Base-by-base conservation (phyloP, 2,113 vertebrate genomes). In the Carettochelys insculpta region DNA sequence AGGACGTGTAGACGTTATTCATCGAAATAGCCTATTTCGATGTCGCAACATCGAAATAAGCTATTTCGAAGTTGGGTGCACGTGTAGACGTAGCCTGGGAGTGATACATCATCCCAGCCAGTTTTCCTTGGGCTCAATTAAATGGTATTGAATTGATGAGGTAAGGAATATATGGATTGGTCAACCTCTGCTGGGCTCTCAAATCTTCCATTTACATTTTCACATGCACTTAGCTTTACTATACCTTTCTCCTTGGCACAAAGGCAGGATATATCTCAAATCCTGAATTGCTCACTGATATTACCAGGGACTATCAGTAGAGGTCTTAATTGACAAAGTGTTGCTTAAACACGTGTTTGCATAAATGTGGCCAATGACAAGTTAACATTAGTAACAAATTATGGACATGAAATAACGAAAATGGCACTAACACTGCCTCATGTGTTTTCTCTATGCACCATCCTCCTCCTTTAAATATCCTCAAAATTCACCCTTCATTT, bases 401-500 rank as follows among this genome's bases (percentile, higher is more conserved):
- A 65, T 78, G 76, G 92, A 56, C 31, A 0, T 89, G 88, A 88
- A 73, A 29, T 90, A 47, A 87, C 94, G 81, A 58, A 89, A 89
- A 77, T 84, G 79, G 73, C 95, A 93, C 80, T 97, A 0, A 87
- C 17, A 48, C 41, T 83, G 81, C 83, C 89, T 86, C 71, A 58
- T 16, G 1, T 96, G 65, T 94, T 93, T 92, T 89, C 95, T 92
- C 87, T 95, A 82, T 92, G 65, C 75, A 34, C 54, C 34, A 0
- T 94, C 77, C 54, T 73, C 73, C 54, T 94, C 83, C 77, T 94
- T 95, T 75, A 77, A 87, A 6, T 92, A 85, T 87, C 95, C 87
- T 92, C 86, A 96, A 91, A 96, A 91, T 89, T 94, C 43, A 95
- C 68, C 91, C 93, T 95, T 96, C 89, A 0, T 61, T 95, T 92